phyloP scores from a whole-genome alignment of 2,888 invertebrate genomes.

The Leucophenga maculata region DNA sequence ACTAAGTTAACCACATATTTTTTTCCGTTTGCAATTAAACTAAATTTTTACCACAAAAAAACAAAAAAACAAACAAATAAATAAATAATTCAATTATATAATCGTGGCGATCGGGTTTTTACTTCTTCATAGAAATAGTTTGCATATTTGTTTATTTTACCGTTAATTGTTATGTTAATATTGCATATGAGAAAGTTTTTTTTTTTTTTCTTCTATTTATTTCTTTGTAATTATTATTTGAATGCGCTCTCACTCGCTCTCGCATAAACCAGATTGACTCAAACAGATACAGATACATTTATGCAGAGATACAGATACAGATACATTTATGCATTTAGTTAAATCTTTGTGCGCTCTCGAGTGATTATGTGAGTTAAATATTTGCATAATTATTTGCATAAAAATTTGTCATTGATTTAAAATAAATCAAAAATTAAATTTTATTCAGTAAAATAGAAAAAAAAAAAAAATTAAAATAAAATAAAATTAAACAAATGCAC shows the following conservation, averaged over 20 bases:
- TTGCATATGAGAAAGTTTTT: conserved; percentile 29
- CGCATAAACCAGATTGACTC: neutral
- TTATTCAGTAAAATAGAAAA: too few relatives aligned
- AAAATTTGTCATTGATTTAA: conserved; percentile 10
- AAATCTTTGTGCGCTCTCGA: too few relatives aligned
- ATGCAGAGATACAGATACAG: conserved; percentile 2
- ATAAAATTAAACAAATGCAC: neutral
- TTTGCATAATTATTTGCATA: neutral
- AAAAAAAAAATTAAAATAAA: neutral
- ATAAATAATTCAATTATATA: neutral
- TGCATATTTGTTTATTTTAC: neutral
- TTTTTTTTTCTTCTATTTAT: conserved; percentile 16
- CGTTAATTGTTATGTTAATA: conserved; percentile 31
- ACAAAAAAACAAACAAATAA: too few relatives aligned
- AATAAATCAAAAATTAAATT: conserved; percentile 3
- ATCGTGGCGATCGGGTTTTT: neutral
- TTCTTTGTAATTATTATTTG: conserved; percentile 2
- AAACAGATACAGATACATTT: neutral
- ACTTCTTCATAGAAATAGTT: neutral
- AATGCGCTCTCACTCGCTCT: neutral
- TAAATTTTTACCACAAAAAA: conserved; percentile 9
- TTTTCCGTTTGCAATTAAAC: conserved; percentile 56
- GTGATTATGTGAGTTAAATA: too few relatives aligned
- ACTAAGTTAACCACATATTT: conserved; percentile 54
- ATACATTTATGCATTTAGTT: too few relatives aligned